Evolutionary conservation across 2,113 vertebrate genomes (phyloP).

Genomic region (Leiothrix lutea): DNA sequence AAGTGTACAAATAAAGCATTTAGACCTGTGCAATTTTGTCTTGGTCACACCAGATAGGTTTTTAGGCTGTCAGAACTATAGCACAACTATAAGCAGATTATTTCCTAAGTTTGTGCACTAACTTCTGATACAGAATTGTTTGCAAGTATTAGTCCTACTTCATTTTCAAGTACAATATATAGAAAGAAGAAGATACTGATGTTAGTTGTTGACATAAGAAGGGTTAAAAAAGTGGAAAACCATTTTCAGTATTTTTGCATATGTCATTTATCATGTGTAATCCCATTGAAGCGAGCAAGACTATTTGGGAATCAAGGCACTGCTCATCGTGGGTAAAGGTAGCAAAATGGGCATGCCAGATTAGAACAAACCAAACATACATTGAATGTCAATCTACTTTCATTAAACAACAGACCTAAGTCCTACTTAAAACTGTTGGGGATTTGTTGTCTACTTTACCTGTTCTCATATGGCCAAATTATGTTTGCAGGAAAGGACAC

Average conservation of each 20-base stretch:
- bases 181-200: not conserved
- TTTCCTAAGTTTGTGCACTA: conserved; percentile 38
- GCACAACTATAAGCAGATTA: conserved; percentile 38
- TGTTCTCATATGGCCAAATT: conserved; percentile 43
- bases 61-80: conserved; percentile 40
- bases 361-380: not conserved
- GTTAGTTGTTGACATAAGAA: not conserved
- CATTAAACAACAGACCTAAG: not conserved
- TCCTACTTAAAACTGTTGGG: conserved; percentile 15
- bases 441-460: conserved; percentile 8
- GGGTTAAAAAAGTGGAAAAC: not conserved
- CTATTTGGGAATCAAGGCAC: not conserved
- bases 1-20: not conserved
- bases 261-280: not conserved
- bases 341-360: not conserved
- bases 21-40: conserved; percentile 9
- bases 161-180: not conserved
- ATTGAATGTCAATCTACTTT: not conserved
- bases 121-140: conserved; percentile 43
- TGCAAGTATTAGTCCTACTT: not conserved
- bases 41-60: conserved; percentile 20
- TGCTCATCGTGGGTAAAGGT: not conserved
- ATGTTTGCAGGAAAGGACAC: conserved; percentile 51
- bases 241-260: not conserved
- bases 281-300: not conserved